phyloP scores from a whole-genome alignment of 2,888 invertebrate genomes.

The Lasioglossum pauxillum region DNA sequence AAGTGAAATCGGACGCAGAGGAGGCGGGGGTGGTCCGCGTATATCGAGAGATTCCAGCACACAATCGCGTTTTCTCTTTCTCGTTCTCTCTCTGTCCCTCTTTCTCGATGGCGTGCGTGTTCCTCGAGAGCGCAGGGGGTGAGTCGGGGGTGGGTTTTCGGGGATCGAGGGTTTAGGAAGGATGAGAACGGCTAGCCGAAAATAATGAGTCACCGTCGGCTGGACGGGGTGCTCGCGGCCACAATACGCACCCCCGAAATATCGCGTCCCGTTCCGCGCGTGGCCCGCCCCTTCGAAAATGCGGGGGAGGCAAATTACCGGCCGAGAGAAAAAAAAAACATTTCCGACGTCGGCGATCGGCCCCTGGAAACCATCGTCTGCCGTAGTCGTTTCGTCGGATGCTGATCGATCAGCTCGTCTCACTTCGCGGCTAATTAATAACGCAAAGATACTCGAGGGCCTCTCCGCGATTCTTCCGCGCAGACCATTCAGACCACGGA shows the following conservation, averaged over 20 bases:
- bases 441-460: slow-evolving; percentile 10
- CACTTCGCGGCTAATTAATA: slow-evolving; percentile 2
- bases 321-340: slow-evolving; percentile 13
- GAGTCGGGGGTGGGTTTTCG: not conserved
- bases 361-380: not conserved
- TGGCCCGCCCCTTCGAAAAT: slow-evolving; percentile 22
- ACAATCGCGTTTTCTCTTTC: slow-evolving; percentile 58
- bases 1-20: slow-evolving; percentile 74
- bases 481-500: not conserved
- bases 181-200: slow-evolving; percentile 75
- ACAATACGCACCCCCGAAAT: slow-evolving; percentile 71
- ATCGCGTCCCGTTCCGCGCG: slow-evolving; percentile 64
- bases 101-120: slow-evolving; percentile 40
- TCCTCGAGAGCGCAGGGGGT: slow-evolving; percentile 32
- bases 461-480: not conserved
- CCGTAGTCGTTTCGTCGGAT: not conserved
- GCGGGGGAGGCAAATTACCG: slow-evolving; percentile 42
- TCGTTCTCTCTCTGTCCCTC: slow-evolving; percentile 7
- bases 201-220: slow-evolving; percentile 81
- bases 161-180: slow-evolving; percentile 32
- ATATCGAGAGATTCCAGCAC: slow-evolving; percentile 67
- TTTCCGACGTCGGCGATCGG: slow-evolving; percentile 13
- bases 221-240: slow-evolving; percentile 59
- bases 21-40: slow-evolving; percentile 38
- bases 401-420: slow-evolving; percentile 4